Conservation (phyloP, 2,113 vertebrate species). For the Eulacestoma nigropectus region DNA sequence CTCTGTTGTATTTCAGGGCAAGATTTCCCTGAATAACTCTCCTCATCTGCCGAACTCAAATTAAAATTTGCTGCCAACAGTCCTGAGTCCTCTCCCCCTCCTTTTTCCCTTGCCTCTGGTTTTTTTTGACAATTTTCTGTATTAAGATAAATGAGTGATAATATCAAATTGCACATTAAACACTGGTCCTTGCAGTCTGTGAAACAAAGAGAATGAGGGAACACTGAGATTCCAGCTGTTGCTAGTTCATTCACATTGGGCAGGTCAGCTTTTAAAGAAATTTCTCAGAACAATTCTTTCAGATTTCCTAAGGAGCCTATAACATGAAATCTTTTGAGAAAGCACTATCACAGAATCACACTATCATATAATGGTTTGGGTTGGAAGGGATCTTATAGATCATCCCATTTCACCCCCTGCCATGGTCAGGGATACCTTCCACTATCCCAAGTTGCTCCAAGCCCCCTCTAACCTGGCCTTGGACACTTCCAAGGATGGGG, state of each 20-base stretch:
- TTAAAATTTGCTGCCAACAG: constrained; percentile 3
- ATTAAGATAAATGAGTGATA: not conserved
- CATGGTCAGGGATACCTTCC: not conserved
- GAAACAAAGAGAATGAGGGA: not conserved
- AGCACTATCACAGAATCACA: not conserved
- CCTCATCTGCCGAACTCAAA: not conserved
- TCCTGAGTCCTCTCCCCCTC: not conserved
- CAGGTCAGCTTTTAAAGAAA: not conserved
- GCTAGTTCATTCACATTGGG: not conserved
- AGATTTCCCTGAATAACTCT: not conserved
- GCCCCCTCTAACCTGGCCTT: not conserved
- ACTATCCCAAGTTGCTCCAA: not conserved
- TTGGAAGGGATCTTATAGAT: not conserved
- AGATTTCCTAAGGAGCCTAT: not conserved
- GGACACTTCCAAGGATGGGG: not conserved
- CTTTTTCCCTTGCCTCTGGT: not conserved
- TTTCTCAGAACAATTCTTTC: not conserved
- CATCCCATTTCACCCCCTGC: not conserved
- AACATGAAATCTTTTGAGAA: not conserved
- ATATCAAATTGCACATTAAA: not conserved
- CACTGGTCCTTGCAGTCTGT: not conserved
- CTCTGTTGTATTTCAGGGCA: not conserved
- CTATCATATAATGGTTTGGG: not conserved
- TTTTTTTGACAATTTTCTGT: not conserved
- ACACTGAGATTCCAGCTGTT: not conserved